Evolutionary conservation across 2,888 invertebrate species (phyloP), one percentile per base, ranked within the genome.

Genomic region (Antheraea assamensis): DNA sequence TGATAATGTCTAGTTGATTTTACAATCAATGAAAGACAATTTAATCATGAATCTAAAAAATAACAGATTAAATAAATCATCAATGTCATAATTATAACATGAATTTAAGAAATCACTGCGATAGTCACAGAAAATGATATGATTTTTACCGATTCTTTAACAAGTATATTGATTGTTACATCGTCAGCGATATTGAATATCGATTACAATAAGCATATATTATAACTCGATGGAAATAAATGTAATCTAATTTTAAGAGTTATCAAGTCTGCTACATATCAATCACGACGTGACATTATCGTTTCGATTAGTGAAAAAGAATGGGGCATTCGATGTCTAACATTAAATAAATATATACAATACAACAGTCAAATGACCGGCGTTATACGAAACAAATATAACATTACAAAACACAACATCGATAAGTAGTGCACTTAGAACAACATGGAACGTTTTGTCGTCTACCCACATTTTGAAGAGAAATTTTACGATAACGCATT

Each of bases 281-380:
- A 58, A 58, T 47, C 75, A 49, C 75, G 75, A 49, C 75, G 75
- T 73, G 76, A 47, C 66, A 77, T 78, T 75, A 80, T 78, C 79
- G 79, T 78, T 77, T 70, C 71, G 55, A 64, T 73, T 72, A 5
- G 13, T 30, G 30, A 75, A 76, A 78, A 76, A 66, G 79, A 78
- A 77, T 74, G 75, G 76, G 81, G 70, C 75, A 78, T 80, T 76
- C 71, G 73, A 76, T 75, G 70, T 55, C 68, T 78, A 80, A 79
- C 72, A 68, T 78, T 82, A 80, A 80, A 80, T 80, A 80, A 80
- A 85, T 82, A 85, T 83, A 85, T 82, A 86, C 82, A 85, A 77
- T 81, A 80, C 30, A 78, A 80, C 79, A 76, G 78, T 78, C 77
- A 74, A 66, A 58, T 74, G 73, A 77, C 78, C 71, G 76, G 77